Evolutionary conservation across 2,797 vertebrate species (phyloP), one percentile per base, ranked within the genome.

Genomic region (Anguilla megastoma): DNA sequence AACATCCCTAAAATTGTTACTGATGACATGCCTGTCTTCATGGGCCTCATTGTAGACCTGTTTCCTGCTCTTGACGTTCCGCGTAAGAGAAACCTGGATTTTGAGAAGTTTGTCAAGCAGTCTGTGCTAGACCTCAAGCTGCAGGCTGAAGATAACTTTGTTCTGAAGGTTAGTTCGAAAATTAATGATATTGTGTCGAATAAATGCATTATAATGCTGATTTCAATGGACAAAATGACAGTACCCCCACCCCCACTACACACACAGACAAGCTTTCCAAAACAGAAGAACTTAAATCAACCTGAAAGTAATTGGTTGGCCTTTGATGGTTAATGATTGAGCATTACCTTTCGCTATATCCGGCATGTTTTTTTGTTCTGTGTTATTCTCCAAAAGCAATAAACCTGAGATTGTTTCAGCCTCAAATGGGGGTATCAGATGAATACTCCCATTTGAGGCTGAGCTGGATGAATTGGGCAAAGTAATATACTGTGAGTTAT

Each of bases 1-100:
- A 99, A 99, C 90, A 91, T 98, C 83, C 98, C 98, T 50, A 99
- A 99, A 94, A 97, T 99, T 0, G 97, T 98, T 92, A 98, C 97
- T 0, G 97, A 99, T 0, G 98, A 99, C 76, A 93, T 99, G 94
- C 98, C 98, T 0, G 97, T 99, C 74, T 99, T 99, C 90, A 94
- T 99, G 97, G 98, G 98, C 27, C 96, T 99, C 3, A 96, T 99
- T 0, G 96, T 96, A 21, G 98, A 99, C 91, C 96, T 99, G 27
- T 99, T 99, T 86, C 99, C 98, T 0, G 93, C 97, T 0, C 92
- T 99, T 92, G 97, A 98, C 0, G 97, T 99, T 3, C 98, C 98
- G 45, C 96, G 97, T 85, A 98, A 96, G 92, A 95, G 95, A 87
- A 96, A 99, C 92, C 89, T 95, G 89, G 92, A 94, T 89, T 99